Conservation (phyloP, 1,140 invertebrate species). For the Procambarus clarkii region DNA sequence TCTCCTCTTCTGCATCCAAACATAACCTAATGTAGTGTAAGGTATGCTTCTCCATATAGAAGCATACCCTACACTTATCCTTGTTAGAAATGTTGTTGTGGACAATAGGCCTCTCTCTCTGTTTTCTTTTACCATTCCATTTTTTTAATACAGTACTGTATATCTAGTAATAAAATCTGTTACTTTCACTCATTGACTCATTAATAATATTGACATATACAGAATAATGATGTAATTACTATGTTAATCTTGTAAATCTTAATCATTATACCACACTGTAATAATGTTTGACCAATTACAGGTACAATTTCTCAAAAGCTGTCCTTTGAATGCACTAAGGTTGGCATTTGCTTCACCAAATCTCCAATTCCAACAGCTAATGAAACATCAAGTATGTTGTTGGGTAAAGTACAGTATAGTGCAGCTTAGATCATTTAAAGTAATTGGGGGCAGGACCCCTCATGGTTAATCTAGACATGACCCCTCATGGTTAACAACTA, state of each 20-base stretch:
- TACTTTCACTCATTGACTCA: neutral
- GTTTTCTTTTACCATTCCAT: neutral
- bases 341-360: constrained; percentile 13
- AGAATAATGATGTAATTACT: neutral
- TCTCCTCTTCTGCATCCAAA: too few relatives aligned
- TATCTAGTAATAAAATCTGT: neutral
- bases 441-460: too few relatives aligned
- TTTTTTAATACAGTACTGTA: neutral
- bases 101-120: neutral
- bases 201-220: neutral
- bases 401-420: too few relatives aligned
- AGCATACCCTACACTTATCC: too few relatives aligned
- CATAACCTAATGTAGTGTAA: too few relatives aligned
- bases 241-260: neutral
- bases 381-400: constrained; percentile 2
- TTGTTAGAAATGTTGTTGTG: too few relatives aligned
- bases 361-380: neutral
- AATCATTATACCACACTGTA: too few relatives aligned
- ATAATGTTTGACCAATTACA: neutral
- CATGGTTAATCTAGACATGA: too few relatives aligned
- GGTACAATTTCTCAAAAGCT: neutral
- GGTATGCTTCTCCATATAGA: too few relatives aligned
- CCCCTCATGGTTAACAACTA: too few relatives aligned
- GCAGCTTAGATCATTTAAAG: too few relatives aligned
- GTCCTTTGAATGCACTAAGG: neutral